phyloP scores from a whole-genome alignment of 1,140 invertebrate genomes.

The Heliconius melpomene region DNA sequence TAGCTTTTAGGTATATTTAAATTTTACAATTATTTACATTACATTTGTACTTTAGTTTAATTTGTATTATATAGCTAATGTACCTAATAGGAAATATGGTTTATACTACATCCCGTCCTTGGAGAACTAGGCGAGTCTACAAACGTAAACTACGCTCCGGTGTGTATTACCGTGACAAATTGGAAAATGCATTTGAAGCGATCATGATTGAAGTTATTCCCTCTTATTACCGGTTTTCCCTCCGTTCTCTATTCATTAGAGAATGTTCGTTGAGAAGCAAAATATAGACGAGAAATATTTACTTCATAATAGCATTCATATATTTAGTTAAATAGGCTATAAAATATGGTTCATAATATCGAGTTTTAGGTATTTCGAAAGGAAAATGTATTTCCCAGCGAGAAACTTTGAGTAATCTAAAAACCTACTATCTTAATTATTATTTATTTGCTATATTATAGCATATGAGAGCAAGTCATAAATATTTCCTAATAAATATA shows the following conservation, averaged over 20 bases:
- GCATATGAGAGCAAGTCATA: background rate
- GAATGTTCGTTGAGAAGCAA: background rate
- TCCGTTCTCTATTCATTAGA: constrained; percentile 10
- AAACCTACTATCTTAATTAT: no score
- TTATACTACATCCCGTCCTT: background rate
- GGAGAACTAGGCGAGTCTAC: background rate
- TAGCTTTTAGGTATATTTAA: no score
- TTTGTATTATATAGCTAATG: no score
- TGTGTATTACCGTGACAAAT: constrained; percentile 24
- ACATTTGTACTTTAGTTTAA: no score
- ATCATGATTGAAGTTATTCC: constrained; percentile 21
- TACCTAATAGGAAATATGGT: background rate
- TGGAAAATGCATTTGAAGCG: constrained; percentile 25
- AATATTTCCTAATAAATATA: background rate
- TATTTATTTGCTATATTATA: no score
- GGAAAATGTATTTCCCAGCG: background rate
- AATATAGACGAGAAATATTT: background rate
- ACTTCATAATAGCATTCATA: background rate
- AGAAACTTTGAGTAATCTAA: background rate
- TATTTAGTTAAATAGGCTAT: background rate
- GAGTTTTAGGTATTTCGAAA: background rate
- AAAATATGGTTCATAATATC: background rate
- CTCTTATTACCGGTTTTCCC: constrained; percentile 21
- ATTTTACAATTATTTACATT: no score
- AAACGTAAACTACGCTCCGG: constrained; percentile 12